A percentile compares a stretch with the other conserved stretches of the same genome.
phyloP scores from a whole-genome alignment of 2,888 invertebrate genomes.

The Alentia gelatinosa region DNA sequence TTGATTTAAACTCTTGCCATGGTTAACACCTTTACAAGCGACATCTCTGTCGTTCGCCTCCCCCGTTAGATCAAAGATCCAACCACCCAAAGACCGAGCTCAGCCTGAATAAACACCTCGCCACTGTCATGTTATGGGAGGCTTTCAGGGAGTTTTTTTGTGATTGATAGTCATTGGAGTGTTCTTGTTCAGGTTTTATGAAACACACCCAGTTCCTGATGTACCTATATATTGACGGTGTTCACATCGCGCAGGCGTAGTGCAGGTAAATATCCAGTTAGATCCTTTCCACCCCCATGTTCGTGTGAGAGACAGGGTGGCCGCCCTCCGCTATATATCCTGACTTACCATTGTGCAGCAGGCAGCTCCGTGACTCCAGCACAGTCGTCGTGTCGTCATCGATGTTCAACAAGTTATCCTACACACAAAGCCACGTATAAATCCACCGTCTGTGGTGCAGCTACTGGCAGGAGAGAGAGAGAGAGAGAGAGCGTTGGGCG shows the following conservation, averaged over 20 bases:
- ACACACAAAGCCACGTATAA: neutral
- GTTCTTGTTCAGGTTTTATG: neutral
- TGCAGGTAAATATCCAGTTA: constrained; percentile 1
- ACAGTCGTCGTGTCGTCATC: neutral
- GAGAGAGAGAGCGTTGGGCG: neutral
- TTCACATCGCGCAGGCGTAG: neutral
- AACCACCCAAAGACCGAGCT: neutral
- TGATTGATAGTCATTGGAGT: neutral
- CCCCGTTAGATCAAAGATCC: neutral
- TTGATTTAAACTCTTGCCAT: neutral
- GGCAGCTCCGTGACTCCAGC: neutral
- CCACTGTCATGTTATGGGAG: neutral
- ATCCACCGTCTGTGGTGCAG: neutral
- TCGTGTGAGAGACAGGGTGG: neutral
- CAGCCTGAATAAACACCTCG: neutral
- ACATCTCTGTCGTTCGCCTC: neutral
- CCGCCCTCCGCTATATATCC: neutral
- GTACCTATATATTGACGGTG: neutral
- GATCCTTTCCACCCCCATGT: neutral
- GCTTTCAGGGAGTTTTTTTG: neutral
- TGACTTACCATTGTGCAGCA: neutral
- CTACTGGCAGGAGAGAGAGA: neutral
- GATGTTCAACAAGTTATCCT: neutral
- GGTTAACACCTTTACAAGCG: neutral
- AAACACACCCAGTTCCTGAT: neutral